Evolutionary conservation across 2,113 vertebrate genomes (phyloP).

Genomic region (Tragulus kanchil): DNA sequence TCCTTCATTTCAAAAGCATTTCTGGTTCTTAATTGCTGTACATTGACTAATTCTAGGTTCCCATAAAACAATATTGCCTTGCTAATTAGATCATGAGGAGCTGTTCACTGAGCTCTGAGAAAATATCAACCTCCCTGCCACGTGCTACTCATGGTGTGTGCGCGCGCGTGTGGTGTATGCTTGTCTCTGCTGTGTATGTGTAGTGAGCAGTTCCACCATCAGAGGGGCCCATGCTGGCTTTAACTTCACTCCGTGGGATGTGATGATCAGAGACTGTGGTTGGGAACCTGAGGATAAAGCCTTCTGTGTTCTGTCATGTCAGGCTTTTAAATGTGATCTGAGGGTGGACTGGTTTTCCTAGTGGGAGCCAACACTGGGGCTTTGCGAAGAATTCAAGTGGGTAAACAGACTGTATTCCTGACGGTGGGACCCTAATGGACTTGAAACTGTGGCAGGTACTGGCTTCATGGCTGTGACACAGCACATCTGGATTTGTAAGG

Average conservation of each 20-base stretch:
- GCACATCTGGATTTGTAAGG: background rate
- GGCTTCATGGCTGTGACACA: background rate
- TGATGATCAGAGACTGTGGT: background rate
- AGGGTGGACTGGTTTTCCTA: background rate
- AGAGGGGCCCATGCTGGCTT: background rate
- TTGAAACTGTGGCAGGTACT: background rate
- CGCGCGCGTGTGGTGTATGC: too few relatives aligned
- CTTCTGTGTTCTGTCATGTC: background rate
- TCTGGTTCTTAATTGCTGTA: slow-evolving; percentile 24
- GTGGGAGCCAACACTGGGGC: background rate
- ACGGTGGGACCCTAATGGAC: background rate
- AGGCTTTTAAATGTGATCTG: background rate
- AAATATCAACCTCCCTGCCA: background rate
- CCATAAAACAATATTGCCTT: background rate
- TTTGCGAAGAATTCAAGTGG: background rate
- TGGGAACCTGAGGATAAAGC: background rate
- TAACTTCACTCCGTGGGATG: background rate
- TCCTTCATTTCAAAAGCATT: background rate
- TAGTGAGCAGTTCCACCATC: background rate
- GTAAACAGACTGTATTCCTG: background rate
- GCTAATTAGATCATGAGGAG: background rate
- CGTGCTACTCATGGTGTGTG: background rate
- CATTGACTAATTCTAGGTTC: background rate
- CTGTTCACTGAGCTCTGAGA: background rate
- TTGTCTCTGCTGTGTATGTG: background rate